Base-by-base conservation (phyloP, 2,113 vertebrate genomes). In the Myotis lucifugus region DNA sequence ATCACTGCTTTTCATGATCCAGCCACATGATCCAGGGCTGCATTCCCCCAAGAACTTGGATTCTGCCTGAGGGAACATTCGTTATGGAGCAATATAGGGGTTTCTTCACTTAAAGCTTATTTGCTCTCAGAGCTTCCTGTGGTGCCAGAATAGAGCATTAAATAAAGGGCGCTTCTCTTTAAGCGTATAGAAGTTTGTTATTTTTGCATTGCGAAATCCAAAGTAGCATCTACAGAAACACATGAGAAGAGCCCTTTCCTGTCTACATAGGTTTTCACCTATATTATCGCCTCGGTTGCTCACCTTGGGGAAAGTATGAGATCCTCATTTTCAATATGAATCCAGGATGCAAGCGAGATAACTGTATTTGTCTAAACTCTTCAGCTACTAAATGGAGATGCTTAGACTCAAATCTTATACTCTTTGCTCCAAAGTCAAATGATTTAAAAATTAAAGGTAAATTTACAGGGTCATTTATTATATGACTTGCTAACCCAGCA, bases 371-470 rank as follows among this genome's bases (percentile, higher is more conserved):
- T 29, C 21, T 25, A 93, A 66, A 64, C 23, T 40, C 18, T 72
- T 93, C 27, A 29, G 8, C 27, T 50, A 59, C 11, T 77, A 72
- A 64, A 77, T 77, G 5, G 15, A 54, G 42, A 56, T 66, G 34
- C 18, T 48, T 82, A 76, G 34, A 59, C 19, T 42, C n/a, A 81
- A 84, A 72, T 67, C 2, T 83, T 50, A 0, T 42, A 72, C n/a
- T 66, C 19, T 95, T 87, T 59, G 21, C 17, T 91, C 27, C 40
- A 73, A 73, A 73, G 37, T 72, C 70, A 34, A 84, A 59, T 89
- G 50, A 48, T 64, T 93, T 84, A 78, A 90, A 92, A 91, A 61
- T 72, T 40, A 78, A 83, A 67, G 7, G 9, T 23, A 85, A 90
- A 87, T 76, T 29, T 32, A 25, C 13, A 72, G 9, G 27, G 9